A percentile compares a stretch with the other conserved stretches of the same genome.
These are phyloP conservation scores for Trogon melanurus DNA, from an alignment of 2,113 vertebrate genomes.

Conservation along the genomic window DNA sequence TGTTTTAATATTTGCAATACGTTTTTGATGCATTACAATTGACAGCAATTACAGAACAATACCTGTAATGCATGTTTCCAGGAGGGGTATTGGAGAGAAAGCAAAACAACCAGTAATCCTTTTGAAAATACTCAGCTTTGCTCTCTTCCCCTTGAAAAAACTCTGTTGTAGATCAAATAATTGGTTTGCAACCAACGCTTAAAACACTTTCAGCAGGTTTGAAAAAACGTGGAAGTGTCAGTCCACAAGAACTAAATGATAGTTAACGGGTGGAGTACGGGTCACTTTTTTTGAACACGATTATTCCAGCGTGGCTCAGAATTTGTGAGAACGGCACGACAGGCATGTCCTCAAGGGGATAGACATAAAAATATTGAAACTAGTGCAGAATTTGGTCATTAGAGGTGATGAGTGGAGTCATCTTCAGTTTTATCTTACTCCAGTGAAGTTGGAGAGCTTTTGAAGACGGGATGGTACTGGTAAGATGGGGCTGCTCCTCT, in stretches of 20 bases:
- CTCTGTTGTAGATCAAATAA: background rate
- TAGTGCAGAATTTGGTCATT: background rate
- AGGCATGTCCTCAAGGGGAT: background rate
- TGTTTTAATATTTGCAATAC: background rate
- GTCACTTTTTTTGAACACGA: background rate
- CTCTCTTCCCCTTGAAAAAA: fast-evolving
- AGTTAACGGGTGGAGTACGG: background rate
- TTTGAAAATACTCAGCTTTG: background rate
- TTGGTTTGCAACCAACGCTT: background rate
- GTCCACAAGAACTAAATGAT: background rate
- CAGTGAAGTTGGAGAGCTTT: background rate
- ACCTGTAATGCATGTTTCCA: background rate
- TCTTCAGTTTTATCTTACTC: background rate
- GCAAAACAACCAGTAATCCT: background rate
- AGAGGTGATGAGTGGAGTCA: background rate
- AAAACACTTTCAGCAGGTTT: background rate
- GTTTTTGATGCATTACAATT: background rate
- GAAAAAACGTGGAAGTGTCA: background rate
- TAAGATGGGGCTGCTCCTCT: background rate
- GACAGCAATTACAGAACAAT: background rate
- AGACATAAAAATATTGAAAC: background rate
- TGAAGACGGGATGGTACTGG: background rate
- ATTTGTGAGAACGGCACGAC: background rate
- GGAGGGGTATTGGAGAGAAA: background rate
- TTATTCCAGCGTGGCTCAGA: background rate